Conservation (phyloP, 2,113 vertebrate species). For the Kryptolebias marmoratus region DNA sequence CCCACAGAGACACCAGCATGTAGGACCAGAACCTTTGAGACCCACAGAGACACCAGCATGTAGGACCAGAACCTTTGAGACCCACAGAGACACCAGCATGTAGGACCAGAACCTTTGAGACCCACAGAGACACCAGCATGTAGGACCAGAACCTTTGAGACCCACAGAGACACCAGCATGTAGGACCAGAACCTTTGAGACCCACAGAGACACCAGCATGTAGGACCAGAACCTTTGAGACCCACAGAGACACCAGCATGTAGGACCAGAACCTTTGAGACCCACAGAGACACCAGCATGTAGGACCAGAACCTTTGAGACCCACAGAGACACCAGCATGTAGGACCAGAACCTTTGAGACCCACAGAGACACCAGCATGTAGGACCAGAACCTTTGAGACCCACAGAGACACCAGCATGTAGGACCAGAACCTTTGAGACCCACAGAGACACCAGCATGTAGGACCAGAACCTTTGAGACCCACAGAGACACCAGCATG, state of each 20-base stretch:
- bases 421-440: neutral
- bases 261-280: neutral
- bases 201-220: neutral
- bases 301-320: neutral
- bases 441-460: neutral
- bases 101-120: neutral
- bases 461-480: neutral
- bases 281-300: neutral
- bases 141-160: neutral
- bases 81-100: neutral
- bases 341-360: neutral
- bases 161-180: neutral
- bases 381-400: neutral
- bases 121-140: neutral
- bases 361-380: neutral
- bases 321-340: neutral
- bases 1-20: neutral
- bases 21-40: neutral
- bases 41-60: neutral
- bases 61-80: neutral
- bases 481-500: neutral
- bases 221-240: neutral
- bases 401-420: neutral
- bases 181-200: neutral
- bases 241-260: neutral